These are phyloP conservation scores for Halictus quadricinctus DNA, from an alignment of 2,888 invertebrate species.

Conservation along the genomic window DNA sequence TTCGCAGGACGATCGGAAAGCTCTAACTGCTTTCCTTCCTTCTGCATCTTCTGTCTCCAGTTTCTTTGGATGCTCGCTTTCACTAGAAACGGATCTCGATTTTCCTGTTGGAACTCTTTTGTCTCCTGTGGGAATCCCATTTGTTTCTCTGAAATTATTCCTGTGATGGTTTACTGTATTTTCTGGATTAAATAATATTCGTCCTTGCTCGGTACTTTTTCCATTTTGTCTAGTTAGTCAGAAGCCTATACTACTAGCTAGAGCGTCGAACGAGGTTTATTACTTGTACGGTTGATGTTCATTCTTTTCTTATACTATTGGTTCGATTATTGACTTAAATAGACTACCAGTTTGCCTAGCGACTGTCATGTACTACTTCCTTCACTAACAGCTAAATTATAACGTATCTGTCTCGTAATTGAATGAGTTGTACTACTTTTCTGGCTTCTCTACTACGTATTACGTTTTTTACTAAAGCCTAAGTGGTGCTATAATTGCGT, in stretches of 20 bases:
- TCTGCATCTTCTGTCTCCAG: neutral
- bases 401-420: neutral
- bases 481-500: too few species aligned
- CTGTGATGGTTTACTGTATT: neutral
- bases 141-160: neutral
- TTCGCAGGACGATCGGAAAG: neutral
- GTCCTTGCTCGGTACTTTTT: neutral
- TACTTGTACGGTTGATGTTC: neutral
- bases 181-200: too few species aligned
- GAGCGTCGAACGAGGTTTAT: neutral
- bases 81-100: neutral
- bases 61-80: neutral
- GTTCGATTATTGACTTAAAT: neutral
- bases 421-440: neutral
- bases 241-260: neutral
- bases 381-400: neutral
- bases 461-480: neutral
- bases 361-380: neutral
- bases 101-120: neutral
- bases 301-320: neutral
- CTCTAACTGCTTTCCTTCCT: neutral
- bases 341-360: neutral
- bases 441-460: neutral
- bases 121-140: neutral
- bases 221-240: neutral